These are phyloP conservation scores for Sylvia borin DNA, from an alignment of 2,797 vertebrate species.

Conservation along the genomic window DNA sequence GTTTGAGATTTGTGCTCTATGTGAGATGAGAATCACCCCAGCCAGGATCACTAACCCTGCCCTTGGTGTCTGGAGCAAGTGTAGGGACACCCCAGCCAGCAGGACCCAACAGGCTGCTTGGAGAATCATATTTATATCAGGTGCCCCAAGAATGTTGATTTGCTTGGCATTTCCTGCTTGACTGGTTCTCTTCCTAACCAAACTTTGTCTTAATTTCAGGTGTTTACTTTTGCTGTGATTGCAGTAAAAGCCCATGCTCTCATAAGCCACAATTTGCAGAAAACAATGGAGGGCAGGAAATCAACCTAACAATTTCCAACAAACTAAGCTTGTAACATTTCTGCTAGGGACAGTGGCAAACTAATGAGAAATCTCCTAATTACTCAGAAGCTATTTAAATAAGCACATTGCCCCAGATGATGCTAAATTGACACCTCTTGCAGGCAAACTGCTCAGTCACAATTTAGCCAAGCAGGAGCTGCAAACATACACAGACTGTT, in stretches of 20 bases:
- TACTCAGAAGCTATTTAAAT: neutral
- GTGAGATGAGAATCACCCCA: neutral
- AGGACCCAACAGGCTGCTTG: conserved; percentile 4
- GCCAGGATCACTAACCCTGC: neutral
- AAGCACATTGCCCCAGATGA: neutral
- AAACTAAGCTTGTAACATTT: neutral
- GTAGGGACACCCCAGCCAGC: neutral
- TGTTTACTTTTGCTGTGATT: conserved; percentile 50
- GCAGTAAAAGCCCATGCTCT: conserved; percentile 11
- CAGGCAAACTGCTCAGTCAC: neutral
- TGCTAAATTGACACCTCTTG: neutral
- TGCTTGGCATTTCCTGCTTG: conserved; percentile 50
- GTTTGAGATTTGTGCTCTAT: neutral
- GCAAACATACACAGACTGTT: neutral
- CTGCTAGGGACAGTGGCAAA: conserved; percentile 13
- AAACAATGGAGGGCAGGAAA: conserved; percentile 41
- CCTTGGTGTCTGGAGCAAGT: neutral
- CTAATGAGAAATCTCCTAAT: conserved; percentile 7
- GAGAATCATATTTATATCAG: conserved; percentile 10
- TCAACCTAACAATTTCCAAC: neutral
- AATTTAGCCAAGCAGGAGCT: neutral
- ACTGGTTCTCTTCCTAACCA: conserved; percentile 33
- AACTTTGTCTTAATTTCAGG: conserved; percentile 29
- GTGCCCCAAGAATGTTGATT: conserved; percentile 27
- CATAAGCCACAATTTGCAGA: conserved; percentile 28